Evolutionary conservation across 1,140 invertebrate species (phyloP).

Genomic region (Diorhabda sublineata): DNA sequence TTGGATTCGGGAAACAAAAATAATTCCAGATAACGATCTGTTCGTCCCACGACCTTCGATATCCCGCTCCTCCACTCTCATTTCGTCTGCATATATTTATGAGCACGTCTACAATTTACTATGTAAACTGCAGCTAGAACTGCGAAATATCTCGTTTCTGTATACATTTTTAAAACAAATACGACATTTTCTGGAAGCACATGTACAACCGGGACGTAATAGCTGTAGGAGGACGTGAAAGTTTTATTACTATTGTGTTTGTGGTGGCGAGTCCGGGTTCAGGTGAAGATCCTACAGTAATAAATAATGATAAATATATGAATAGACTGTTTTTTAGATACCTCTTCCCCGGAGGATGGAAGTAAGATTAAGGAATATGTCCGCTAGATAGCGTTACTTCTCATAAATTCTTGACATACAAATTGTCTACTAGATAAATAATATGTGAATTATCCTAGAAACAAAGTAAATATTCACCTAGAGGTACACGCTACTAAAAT

Average conservation of each 20-base stretch:
- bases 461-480: too few relatives aligned
- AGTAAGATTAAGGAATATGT: too few relatives aligned
- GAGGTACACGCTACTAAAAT: too few relatives aligned
- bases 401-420: too few relatives aligned
- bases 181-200: conserved; percentile 29
- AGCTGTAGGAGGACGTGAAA: conserved; percentile 28
- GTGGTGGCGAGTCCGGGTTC: conserved; percentile 12
- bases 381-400: too few relatives aligned
- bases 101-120: conserved; percentile 6
- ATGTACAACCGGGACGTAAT: conserved; percentile 28
- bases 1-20: conserved; percentile 2
- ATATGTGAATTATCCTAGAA: too few relatives aligned
- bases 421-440: too few relatives aligned
- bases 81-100: conserved; percentile 8
- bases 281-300: conserved; percentile 10
- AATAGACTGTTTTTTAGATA: conserved; percentile 1
- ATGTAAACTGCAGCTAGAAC: conserved; percentile 9
- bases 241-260: conserved; percentile 35
- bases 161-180: conserved; percentile 35
- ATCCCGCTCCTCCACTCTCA: neutral
- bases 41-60: neutral
- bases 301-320: conserved; percentile 13
- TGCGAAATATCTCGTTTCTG: conserved; percentile 15
- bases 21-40: neutral
- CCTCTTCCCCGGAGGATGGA: too few relatives aligned